Evolutionary conservation across 2,888 invertebrate species (phyloP), one percentile per base, ranked within the genome.

Genomic region (Chalcis sispes): DNA sequence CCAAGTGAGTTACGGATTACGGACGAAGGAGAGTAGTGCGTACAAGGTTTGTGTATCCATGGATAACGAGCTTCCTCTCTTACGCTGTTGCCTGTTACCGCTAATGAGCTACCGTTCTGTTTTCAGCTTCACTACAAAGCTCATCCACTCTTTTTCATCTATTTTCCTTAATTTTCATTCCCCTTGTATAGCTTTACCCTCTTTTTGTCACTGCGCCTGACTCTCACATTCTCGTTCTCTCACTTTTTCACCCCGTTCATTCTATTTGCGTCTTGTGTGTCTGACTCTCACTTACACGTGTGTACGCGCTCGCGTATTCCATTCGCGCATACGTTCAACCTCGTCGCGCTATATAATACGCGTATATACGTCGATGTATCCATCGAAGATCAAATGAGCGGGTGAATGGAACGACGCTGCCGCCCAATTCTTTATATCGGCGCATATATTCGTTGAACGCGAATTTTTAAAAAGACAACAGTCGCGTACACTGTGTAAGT

Each of bases 101-200:
- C 86, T 86, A 86, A 86, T 86, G 86, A 86, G 85, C 86, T 84
- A 77, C 84, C 83, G 83, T 84, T 84, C 83, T 84, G 85, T 86
- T 85, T 84, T 84, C 82, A 82, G 82, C 80, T 81, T 77, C 69
- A 46, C 61, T 70, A 46, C 76, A 74, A 65, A 72, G 61, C 61
- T 32, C 54, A 56, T 64, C 29, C 20, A 64, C 29, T 50, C 64
- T 32, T 64, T 64, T 64, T 48, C 48, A 64, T 64, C 42, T 42
- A 40, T 42, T 46, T 64, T 50, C 5, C 64, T 64, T 48, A 50
- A 64, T 64, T 64, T 27, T 13, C 18, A 0, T 50, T 50, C 8
- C 61, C n/a, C 64, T 48, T 27, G 1, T 8, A 46, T 48, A 50
- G 1, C 20, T 64, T 50, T 18, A 13, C 29, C 48, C 18, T 20